Base-by-base conservation (phyloP, 2,113 vertebrate genomes). In the Globicephala melas region DNA sequence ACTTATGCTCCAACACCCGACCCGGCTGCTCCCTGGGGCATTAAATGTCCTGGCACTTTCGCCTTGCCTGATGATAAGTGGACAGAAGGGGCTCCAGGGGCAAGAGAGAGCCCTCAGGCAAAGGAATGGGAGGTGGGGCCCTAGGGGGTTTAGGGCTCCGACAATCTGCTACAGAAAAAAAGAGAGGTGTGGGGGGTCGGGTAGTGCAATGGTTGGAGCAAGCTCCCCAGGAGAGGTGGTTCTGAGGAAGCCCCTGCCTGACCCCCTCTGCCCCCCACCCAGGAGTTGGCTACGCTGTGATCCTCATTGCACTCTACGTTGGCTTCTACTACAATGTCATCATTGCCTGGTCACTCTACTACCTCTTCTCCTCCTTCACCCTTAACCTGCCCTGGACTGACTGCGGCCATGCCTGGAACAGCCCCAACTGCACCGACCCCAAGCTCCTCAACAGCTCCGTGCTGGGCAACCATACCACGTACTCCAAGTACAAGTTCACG, bases 301-400 rank as follows among this genome's bases (percentile, higher is more conserved):
- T 99, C 98, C 96, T 99, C 98, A 99, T 99, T 95, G 99, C 99
- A 31, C 98, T 99, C 81, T 99, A 99, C 23, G 99, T 99, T 63
- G 99, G 99, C 97, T 99, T 99, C 99, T 99, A 99, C 99, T 99
- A 99, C 99, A 99, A 99, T 3, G 99, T 99, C 98, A 99, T 99
- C 98, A 99, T 99, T 65, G 99, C 99, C 90, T 99, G 99, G 99
- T 99, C 99, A 4, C 99, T 99, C 33, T 99, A 99, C 99, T 99
- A 99, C 98, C 99, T 99, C 96, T 99, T 99, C 98, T 99, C 99
- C 91, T 99, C 99, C 62, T 99, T 99, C 98, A 99, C 99, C 62
- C 98, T 97, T 15, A 98, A 99, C 50, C 98, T 99, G 26, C 99
- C 99, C 0, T 99, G 99, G 99, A 99, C 99, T 5, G 97, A 98